Evolutionary conservation across 2,797 vertebrate genomes (phyloP).

Genomic region (Cryptoblepharus egeriae): DNA sequence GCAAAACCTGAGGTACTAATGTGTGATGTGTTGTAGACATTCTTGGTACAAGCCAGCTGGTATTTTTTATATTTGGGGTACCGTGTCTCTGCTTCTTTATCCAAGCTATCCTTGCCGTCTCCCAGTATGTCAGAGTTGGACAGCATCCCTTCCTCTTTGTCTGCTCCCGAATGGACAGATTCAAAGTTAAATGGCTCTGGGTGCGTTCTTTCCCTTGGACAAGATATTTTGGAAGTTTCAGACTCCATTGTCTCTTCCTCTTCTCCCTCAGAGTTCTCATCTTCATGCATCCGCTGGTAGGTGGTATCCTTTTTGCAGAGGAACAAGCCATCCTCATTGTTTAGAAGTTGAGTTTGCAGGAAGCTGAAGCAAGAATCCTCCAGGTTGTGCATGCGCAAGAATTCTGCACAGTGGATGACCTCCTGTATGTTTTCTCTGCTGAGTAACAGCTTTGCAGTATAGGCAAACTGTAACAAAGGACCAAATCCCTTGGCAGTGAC

Average conservation of each 20-base stretch:
- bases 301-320: slow-evolving; percentile 87
- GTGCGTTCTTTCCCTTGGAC: slow-evolving; percentile 83
- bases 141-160: slow-evolving; percentile 78
- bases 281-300: slow-evolving; percentile 79
- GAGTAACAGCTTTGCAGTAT: slow-evolving; percentile 99
- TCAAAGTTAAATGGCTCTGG: slow-evolving; percentile 82
- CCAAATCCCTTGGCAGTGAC: slow-evolving; percentile 98
- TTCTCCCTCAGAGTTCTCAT: slow-evolving; percentile 83
- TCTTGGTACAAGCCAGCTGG: slow-evolving; percentile 98
- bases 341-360: slow-evolving; percentile 95
- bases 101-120: slow-evolving; percentile 86
- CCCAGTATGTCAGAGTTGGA: slow-evolving; percentile 81
- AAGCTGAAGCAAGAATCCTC: slow-evolving; percentile 99
- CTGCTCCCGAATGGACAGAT: slow-evolving; percentile 72
- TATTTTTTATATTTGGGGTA: slow-evolving; percentile 99
- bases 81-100: slow-evolving; percentile 86
- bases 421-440: slow-evolving; percentile 99
- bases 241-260: slow-evolving; percentile 92
- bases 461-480: slow-evolving; percentile 99
- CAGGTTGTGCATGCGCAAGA: slow-evolving; percentile 99
- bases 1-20: slow-evolving; percentile 99
- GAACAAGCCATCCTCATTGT: slow-evolving; percentile 89
- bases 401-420: slow-evolving; percentile 97
- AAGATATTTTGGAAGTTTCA: slow-evolving; percentile 82
- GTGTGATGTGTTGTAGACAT: slow-evolving; percentile 93